Conservation (phyloP, 1,140 invertebrate genomes). For the Drosophila navojoa region DNA sequence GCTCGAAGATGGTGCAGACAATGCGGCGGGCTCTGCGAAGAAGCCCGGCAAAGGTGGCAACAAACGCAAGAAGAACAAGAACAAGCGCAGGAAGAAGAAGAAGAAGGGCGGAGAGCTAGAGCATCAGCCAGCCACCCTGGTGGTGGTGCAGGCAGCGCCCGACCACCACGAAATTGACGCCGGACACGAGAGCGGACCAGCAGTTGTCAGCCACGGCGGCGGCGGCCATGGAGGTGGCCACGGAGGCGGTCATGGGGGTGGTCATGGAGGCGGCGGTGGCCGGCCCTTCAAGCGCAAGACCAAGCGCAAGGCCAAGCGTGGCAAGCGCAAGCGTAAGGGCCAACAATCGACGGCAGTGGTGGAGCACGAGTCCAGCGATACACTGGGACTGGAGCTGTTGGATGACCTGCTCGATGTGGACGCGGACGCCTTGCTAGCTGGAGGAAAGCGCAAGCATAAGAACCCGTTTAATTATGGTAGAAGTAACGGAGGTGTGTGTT, state of each 20-base stretch:
- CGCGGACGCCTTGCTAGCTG: conserved; percentile 42
- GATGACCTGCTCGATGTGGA: conserved; percentile 65
- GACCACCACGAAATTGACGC: conserved; percentile 64
- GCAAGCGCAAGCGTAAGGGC: conserved; percentile 71
- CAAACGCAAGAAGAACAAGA: conserved; percentile 69
- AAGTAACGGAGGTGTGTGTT: conserved; percentile 83
- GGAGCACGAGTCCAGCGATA: conserved; percentile 66
- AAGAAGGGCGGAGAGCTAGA: conserved; percentile 45
- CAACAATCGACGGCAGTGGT: conserved; percentile 50
- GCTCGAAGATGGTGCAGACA: conserved; percentile 56
- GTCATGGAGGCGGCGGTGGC: conserved; percentile 24
- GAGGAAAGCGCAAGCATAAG: conserved; percentile 75
- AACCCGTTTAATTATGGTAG: conserved; percentile 81
- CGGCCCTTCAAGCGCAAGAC: conserved; percentile 58
- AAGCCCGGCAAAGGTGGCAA: conserved; percentile 57
- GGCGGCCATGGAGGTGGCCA: conserved; percentile 9
- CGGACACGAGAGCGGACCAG: conserved; percentile 34
- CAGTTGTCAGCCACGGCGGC: conserved; percentile 17
- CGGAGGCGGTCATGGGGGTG: conserved; percentile 44
- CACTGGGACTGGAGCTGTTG: conserved; percentile 65
- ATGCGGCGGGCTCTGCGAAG: conserved; percentile 45
- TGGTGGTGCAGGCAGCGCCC: conserved; percentile 70
- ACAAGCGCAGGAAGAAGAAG: conserved; percentile 55
- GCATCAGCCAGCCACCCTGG: conserved; percentile 64
- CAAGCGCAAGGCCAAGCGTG: conserved; percentile 60